These are phyloP conservation scores for Petrosia ficiformis DNA, from an alignment of 37 sponge, comb jelly and placozoan genomes.

Conservation along the genomic window DNA sequence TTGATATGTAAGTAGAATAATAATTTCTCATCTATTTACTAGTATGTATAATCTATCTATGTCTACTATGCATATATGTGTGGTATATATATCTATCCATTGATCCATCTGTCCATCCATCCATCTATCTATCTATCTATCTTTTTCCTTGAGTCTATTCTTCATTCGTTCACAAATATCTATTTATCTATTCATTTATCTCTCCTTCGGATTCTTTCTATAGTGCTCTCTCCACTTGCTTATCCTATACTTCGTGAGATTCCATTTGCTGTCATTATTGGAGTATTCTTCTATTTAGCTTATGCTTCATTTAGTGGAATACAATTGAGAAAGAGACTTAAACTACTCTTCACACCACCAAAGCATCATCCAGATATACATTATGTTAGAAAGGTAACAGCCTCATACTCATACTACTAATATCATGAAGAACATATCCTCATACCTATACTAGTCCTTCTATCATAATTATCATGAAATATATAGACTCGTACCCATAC, in stretches of 20 bases:
- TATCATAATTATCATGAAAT: too few species aligned
- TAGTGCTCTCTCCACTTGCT: constrained; percentile 52
- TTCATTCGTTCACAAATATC: neutral
- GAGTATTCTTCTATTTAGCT: constrained; percentile 73
- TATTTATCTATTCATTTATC: neutral
- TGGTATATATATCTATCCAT: too few species aligned
- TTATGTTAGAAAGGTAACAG: constrained; percentile 55
- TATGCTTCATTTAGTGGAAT: constrained; percentile 60
- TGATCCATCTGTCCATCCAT: neutral
- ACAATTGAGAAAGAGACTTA: constrained; percentile 48
- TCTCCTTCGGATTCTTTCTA: neutral
- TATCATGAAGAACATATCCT: too few species aligned
- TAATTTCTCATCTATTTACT: neutral
- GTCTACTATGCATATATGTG: neutral
- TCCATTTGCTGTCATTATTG: constrained; percentile 59
- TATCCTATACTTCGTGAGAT: constrained; percentile 36
- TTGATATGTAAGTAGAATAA: constrained; percentile 54
- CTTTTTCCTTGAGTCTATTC: neutral
- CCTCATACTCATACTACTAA: too few species aligned
- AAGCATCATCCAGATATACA: constrained; percentile 65
- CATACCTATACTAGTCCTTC: too few species aligned
- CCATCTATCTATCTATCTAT: neutral
- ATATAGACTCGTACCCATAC: too few species aligned
- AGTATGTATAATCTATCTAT: neutral
- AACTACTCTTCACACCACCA: constrained; percentile 53